Base-by-base conservation (phyloP, 2,113 vertebrate genomes). In the Halcyon malimbica region DNA sequence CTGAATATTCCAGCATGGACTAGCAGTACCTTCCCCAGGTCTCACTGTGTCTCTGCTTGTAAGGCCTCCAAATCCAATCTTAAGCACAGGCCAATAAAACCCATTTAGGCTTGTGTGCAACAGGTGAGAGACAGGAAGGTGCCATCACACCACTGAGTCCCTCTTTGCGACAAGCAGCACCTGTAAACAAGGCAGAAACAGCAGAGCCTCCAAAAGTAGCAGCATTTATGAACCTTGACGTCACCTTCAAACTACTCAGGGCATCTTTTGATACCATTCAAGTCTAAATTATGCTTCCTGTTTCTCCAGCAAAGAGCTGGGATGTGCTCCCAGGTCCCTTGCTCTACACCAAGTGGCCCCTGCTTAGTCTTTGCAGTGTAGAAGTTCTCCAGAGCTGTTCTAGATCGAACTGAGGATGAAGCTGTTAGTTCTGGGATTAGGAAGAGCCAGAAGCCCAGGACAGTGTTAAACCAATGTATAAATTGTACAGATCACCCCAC, bases 261-360 rank as follows among this genome's bases (percentile, higher is more conserved):
- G n/a, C 13, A 21, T 28, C 67, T 8, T 65, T 57, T 1, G 2
- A 1, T 9, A 18, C 10, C 3, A 1, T 1, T 39, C 18, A 86
- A 28, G 65, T 9, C 20, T 16, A 48, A 14, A 44, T 10, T 21
- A 9, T 21, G 13, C 19, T n/a, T 44, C 16, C 65, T 33, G 5
- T 57, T 89, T 57, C 76, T 79, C 80, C 56, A 71, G 29, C 15
- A 23, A 7, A 24, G 70, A 26, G 29, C 59, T 76, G 31, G n/a
- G 63, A 53, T 65, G 21, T 54, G 7, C 3, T 48, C 37, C 13
- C 18, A n/a, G 2, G 12, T 20, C 64, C 35, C 19, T 39, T 69
- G 42, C 14, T 15, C 44, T 53, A 57, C 25, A 42, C 18, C 29
- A 23, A 26, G 9, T 6, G 31, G 82, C 26, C 1, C 21, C 6